Conservation (phyloP, 2,113 vertebrate genomes). For the Dicerorhinus sumatrensis region DNA sequence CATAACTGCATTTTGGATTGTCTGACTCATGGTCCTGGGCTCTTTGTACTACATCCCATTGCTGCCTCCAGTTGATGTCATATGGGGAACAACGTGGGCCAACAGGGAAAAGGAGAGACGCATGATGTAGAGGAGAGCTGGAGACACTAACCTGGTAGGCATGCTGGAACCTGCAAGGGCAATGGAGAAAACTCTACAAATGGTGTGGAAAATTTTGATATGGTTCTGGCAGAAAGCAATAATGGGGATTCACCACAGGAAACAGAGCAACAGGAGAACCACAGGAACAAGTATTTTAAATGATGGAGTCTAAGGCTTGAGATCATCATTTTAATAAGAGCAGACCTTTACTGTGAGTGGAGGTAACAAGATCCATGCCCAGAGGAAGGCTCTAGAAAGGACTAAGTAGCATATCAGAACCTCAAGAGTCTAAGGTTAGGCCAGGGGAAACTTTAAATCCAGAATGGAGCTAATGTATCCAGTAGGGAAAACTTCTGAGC, state of each 20-base stretch:
- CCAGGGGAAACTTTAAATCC: neutral
- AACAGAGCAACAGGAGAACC: neutral
- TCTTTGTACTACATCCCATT: neutral
- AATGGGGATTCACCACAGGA: neutral
- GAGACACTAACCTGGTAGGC: neutral
- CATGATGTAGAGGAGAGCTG: neutral
- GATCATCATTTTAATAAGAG: neutral
- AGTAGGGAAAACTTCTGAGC: neutral
- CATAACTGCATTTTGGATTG: neutral
- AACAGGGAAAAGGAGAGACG: neutral
- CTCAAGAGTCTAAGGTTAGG: neutral
- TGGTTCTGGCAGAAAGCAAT: neutral
- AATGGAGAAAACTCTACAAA: neutral
- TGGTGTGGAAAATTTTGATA: neutral
- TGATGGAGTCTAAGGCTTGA: neutral
- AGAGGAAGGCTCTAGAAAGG: neutral
- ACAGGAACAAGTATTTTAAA: neutral
- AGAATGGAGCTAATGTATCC: neutral
- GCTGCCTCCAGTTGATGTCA: neutral
- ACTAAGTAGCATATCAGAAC: neutral
- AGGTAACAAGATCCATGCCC: neutral
- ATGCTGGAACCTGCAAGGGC: neutral
- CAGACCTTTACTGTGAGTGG: neutral
- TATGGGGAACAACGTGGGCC: neutral
- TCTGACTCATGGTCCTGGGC: neutral